phyloP scores from a whole-genome alignment of 2,113 vertebrate genomes.

The Tonatia bakeri region DNA sequence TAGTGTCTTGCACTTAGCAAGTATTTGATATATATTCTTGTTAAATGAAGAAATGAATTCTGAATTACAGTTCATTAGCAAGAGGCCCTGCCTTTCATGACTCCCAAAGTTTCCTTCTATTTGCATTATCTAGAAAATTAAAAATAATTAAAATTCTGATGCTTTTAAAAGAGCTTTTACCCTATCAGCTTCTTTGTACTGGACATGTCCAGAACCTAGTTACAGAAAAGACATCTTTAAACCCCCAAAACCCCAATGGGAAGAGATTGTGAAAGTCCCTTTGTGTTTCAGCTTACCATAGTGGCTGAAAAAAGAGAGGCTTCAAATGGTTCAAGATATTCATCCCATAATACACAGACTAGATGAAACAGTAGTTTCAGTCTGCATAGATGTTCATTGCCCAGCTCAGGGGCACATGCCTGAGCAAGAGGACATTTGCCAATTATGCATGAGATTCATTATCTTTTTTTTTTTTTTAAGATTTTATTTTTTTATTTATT shows the following conservation, averaged over 20 bases:
- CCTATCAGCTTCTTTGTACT: neutral
- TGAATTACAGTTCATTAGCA: neutral
- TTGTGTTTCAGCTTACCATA: conserved; percentile 24
- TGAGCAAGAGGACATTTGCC: neutral
- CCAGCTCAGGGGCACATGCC: neutral
- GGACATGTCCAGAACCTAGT: neutral
- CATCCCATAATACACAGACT: neutral
- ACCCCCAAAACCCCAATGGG: neutral
- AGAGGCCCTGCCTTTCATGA: neutral
- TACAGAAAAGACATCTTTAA: conserved; percentile 15
- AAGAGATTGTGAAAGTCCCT: conserved; percentile 3
- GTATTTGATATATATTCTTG: neutral
- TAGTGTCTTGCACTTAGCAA: neutral
- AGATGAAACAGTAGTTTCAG: neutral
- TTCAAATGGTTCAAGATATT: neutral
- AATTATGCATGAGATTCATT: neutral
- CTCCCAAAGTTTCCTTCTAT: neutral
- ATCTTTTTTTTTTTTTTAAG: too few species aligned
- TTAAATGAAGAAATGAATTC: neutral
- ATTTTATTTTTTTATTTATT: too few species aligned
- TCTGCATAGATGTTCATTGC: neutral
- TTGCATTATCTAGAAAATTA: conserved; percentile 14
- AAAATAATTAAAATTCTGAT: neutral
- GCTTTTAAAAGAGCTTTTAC: neutral
- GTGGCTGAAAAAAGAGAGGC: neutral